Percentiles rank a stretch among this genome's conserved stretches.
phyloP scores from a whole-genome alignment of 2,888 invertebrate species.

The Cerceris ruficornis region DNA sequence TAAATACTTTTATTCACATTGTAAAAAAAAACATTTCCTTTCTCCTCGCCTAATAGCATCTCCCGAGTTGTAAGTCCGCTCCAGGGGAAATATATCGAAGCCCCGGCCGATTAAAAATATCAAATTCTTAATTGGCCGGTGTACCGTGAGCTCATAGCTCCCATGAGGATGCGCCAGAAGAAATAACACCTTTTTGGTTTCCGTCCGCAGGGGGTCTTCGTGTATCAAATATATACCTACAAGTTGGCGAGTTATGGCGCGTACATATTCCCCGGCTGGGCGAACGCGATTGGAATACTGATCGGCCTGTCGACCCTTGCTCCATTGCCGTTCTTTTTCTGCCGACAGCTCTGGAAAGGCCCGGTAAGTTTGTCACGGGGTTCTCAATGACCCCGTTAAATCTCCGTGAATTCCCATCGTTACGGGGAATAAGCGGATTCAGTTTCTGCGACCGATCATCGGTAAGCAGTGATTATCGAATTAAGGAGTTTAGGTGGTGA shows the following conservation, averaged over 20 bases:
- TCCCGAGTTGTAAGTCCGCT: neutral
- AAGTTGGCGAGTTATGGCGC: slow-evolving; percentile 85
- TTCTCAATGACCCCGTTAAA: slow-evolving; percentile 14
- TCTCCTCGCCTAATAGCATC: neutral
- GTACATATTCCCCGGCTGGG: slow-evolving; percentile 88
- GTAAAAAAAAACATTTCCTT: slow-evolving; percentile 18
- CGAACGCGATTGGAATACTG: slow-evolving; percentile 87
- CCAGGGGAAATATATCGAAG: slow-evolving; percentile 19
- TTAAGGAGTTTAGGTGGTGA: slow-evolving; percentile 19
- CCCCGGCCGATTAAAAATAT: slow-evolving; percentile 55
- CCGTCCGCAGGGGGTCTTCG: slow-evolving; percentile 85
- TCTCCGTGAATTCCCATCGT: slow-evolving; percentile 31
- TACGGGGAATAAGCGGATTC: slow-evolving; percentile 21
- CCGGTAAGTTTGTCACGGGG: slow-evolving; percentile 77
- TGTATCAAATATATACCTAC: slow-evolving; percentile 88
- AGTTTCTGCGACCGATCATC: slow-evolving; percentile 13
- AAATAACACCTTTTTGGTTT: slow-evolving; percentile 42
- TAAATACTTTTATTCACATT: neutral
- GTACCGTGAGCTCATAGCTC: slow-evolving; percentile 25
- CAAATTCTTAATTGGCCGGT: slow-evolving; percentile 57
- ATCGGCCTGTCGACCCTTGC: slow-evolving; percentile 88
- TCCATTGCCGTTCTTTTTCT: slow-evolving; percentile 86
- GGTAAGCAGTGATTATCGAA: slow-evolving; percentile 26
- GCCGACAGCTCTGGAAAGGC: slow-evolving; percentile 81
- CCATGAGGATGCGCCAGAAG: slow-evolving; percentile 25